Conservation (phyloP, 2,888 invertebrate genomes). For the Macrophya annulata region DNA sequence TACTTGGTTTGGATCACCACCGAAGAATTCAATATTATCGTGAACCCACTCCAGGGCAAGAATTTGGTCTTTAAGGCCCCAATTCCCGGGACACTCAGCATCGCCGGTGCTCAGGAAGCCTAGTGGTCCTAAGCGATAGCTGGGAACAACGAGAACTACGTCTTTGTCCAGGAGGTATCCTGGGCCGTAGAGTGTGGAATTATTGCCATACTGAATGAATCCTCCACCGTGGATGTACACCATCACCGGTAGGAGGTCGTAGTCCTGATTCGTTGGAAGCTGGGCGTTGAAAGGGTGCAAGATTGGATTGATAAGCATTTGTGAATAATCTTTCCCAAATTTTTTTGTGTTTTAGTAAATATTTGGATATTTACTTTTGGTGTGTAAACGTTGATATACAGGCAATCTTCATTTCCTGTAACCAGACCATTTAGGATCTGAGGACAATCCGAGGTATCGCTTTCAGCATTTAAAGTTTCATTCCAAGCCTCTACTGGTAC, state of each 20-base stretch:
- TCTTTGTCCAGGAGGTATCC: conserved; percentile 78
- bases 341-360: not conserved
- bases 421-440: not conserved
- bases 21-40: conserved; percentile 41
- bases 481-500: conserved; percentile 10
- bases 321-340: not conserved
- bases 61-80: conserved; percentile 55
- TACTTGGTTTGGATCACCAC: conserved; percentile 60
- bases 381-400: conserved; percentile 34
- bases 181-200: conserved; percentile 79
- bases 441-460: not conserved
- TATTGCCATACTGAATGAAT: conserved; percentile 80
- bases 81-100: conserved; percentile 51
- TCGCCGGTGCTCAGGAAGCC: conserved; percentile 57
- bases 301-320: not conserved
- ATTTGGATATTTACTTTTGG: conserved; percentile 25
- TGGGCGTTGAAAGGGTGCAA: not conserved
- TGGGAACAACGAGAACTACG: conserved; percentile 80
- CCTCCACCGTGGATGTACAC: conserved; percentile 81
- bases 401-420: conserved; percentile 7
- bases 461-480: not conserved
- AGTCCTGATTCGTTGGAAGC: not conserved
- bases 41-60: conserved; percentile 53
- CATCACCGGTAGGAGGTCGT: conserved; percentile 74
- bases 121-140: conserved; percentile 69